These are phyloP conservation scores for Poeciliopsis prolifica DNA, from an alignment of 2,113 vertebrate genomes.

Conservation along the genomic window DNA sequence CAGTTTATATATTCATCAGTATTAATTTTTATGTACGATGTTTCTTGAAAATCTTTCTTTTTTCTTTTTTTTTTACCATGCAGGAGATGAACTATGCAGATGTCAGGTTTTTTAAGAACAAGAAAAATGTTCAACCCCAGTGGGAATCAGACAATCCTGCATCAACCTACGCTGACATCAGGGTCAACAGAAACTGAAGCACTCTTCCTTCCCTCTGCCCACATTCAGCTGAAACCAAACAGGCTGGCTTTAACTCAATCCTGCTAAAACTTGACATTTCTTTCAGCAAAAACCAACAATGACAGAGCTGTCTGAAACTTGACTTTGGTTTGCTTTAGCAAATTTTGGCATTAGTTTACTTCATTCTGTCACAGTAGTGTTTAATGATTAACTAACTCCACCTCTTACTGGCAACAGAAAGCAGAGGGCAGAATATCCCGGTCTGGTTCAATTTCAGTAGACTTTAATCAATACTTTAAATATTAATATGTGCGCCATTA, in stretches of 20 bases:
- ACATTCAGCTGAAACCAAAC: not conserved
- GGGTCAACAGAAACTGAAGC: not conserved
- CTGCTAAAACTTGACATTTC: not conserved
- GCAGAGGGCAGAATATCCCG: too few relatives aligned
- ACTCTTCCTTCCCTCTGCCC: constrained; percentile 1
- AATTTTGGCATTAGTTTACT: not conserved
- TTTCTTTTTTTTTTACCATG: not conserved
- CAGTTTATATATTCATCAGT: too few relatives aligned
- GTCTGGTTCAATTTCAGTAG: too few relatives aligned
- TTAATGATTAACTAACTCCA: too few relatives aligned
- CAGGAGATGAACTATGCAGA: constrained; percentile 66
- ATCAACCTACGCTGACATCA: constrained; percentile 40
- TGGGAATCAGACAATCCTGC: not conserved
- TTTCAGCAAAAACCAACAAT: rapidly evolving
- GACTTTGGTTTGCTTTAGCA: not conserved
- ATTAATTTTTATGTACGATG: too few relatives aligned
- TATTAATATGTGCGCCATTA: too few relatives aligned
- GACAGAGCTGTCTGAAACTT: not conserved
- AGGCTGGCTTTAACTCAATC: too few relatives aligned
- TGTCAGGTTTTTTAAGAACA: not conserved
- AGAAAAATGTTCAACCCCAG: not conserved
- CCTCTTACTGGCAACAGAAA: too few relatives aligned
- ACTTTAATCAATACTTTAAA: too few relatives aligned
- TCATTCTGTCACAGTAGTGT: constrained; percentile 4
- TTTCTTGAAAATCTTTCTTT: not conserved